These are phyloP conservation scores for Anabas testudineus DNA, from an alignment of 2,797 vertebrate species.

Conservation along the genomic window DNA sequence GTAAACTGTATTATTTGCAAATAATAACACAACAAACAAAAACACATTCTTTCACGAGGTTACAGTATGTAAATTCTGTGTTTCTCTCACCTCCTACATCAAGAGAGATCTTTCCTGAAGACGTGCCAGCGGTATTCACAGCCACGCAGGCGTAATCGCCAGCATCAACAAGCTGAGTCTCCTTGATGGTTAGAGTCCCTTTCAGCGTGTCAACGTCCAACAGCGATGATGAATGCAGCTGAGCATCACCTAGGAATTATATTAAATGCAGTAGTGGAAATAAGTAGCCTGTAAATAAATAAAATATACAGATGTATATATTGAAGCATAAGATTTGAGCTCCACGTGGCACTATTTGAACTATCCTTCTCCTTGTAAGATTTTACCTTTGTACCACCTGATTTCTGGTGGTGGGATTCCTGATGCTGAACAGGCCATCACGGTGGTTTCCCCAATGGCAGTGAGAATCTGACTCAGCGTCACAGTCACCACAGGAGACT, in stretches of 20 bases:
- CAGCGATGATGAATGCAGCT: slow-evolving; percentile 86
- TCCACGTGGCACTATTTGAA: too few relatives aligned
- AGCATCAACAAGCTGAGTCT: slow-evolving; percentile 89
- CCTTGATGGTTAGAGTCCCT: slow-evolving; percentile 90
- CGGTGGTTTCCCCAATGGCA: slow-evolving; percentile 89
- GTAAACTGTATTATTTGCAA: neutral
- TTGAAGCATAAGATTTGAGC: too few relatives aligned
- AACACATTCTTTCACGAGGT: neutral
- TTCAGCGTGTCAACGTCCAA: slow-evolving; percentile 82
- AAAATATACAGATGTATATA: too few relatives aligned
- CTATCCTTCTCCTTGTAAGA: neutral
- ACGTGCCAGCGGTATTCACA: slow-evolving; percentile 89
- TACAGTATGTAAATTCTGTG: neutral
- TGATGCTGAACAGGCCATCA: slow-evolving; percentile 91
- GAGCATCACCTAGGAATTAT: slow-evolving; percentile 84
- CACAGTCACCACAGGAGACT: slow-evolving; percentile 88
- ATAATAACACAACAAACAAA: neutral
- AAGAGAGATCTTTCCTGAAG: slow-evolving; percentile 89
- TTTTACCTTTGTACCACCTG: slow-evolving; percentile 96
- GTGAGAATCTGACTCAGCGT: slow-evolving; percentile 89
- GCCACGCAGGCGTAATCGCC: slow-evolving; percentile 95
- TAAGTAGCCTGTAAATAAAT: neutral
- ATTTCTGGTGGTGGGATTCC: slow-evolving; percentile 91
- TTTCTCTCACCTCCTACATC: slow-evolving; percentile 92
- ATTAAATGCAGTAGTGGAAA: neutral